Evolutionary conservation across 1,140 invertebrate genomes (phyloP).

Genomic region (Eciton burchellii): DNA sequence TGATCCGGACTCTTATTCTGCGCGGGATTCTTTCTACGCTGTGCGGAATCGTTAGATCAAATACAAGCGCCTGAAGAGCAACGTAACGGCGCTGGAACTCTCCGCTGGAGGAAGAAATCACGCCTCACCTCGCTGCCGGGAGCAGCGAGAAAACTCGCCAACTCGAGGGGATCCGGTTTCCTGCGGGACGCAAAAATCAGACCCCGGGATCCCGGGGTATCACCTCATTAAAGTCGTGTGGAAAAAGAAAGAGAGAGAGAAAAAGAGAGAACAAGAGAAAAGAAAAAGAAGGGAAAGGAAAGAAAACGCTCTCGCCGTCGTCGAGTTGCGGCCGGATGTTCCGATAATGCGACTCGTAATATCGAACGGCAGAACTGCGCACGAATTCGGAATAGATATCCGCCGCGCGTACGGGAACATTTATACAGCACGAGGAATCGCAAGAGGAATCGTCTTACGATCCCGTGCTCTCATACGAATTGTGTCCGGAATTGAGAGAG

Average conservation of each 20-base stretch:
- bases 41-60: slow-evolving; percentile 28
- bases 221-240: slow-evolving; percentile 71
- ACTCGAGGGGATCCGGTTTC: slow-evolving; percentile 66
- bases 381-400: no score
- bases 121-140: slow-evolving; percentile 63
- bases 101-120: slow-evolving; percentile 57
- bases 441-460: no score
- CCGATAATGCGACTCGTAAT: neutral
- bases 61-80: slow-evolving; percentile 18
- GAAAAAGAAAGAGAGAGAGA: slow-evolving; percentile 52
- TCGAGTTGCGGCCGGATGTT: slow-evolving; percentile 17
- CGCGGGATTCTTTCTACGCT: slow-evolving; percentile 20
- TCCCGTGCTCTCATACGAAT: no score
- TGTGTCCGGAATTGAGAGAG: no score
- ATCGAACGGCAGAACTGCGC: neutral
- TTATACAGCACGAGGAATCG: no score
- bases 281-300: no score
- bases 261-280: no score
- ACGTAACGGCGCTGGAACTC: slow-evolving; percentile 14
- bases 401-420: no score
- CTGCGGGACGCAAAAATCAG: slow-evolving; percentile 25
- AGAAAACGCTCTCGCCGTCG: no score
- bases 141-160: slow-evolving; percentile 67
- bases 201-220: slow-evolving; percentile 60
- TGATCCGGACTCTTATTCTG: slow-evolving; percentile 46